Percentiles rank a stretch among this genome's conserved stretches.
These are phyloP conservation scores for Rhyacophila evoluta DNA, from an alignment of 2,888 invertebrate species.

Conservation along the genomic window DNA sequence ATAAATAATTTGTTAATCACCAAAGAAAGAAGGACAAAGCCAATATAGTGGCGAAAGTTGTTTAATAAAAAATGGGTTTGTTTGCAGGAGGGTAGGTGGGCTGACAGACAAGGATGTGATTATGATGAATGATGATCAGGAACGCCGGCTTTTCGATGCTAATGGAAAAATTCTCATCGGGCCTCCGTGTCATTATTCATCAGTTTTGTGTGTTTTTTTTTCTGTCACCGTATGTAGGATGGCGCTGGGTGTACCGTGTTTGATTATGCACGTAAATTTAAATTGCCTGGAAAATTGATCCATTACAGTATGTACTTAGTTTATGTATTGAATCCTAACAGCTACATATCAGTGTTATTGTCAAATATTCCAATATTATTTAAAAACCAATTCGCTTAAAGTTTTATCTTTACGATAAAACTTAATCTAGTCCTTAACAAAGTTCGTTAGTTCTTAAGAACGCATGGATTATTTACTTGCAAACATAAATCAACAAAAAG, in stretches of 20 bases:
- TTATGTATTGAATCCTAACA: no score
- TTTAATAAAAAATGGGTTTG: constrained; percentile 7
- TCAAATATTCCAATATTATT: no score
- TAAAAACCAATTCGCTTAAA: no score
- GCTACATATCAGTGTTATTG: no score
- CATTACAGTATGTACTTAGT: no score
- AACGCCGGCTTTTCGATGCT: constrained; percentile 5
- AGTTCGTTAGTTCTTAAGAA: no score
- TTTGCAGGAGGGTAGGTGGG: neutral
- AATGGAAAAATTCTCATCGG: constrained; percentile 1
- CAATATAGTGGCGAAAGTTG: neutral
- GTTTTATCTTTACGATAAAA: no score
- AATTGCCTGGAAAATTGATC: neutral
- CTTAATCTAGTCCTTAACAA: no score
- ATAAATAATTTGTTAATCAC: neutral
- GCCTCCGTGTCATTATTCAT: neutral
- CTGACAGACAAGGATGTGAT: neutral
- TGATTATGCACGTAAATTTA: neutral
- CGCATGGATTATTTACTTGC: no score
- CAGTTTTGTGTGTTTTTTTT: neutral
- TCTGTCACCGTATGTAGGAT: neutral
- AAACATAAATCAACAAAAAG: no score
- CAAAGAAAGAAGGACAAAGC: neutral
- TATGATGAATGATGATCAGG: constrained; percentile 19
- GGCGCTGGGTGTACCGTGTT: neutral